Conservation (phyloP, 2,888 invertebrate species). For the Agrochola circellaris region DNA sequence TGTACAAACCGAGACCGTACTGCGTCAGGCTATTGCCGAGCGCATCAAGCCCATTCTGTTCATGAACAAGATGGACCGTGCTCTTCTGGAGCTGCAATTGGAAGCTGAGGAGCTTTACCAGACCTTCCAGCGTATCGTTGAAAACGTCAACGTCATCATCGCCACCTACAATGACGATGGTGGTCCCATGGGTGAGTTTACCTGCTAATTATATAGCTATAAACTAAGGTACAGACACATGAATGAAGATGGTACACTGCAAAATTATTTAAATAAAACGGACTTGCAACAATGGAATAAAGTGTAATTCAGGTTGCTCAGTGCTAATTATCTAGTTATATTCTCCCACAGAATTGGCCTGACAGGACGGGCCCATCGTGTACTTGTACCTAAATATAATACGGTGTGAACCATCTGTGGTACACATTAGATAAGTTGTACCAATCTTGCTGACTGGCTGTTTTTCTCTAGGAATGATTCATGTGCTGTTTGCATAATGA, state of each 20-base stretch:
- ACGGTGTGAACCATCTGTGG: too few relatives aligned
- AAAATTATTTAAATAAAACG: too few relatives aligned
- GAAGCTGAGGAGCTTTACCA: slow-evolving; percentile 99
- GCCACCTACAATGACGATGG: slow-evolving; percentile 99
- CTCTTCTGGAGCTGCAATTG: slow-evolving; percentile 98
- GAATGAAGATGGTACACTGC: too few relatives aligned
- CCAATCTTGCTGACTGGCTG: slow-evolving; percentile 39
- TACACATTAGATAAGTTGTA: neutral
- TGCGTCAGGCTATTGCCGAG: slow-evolving; percentile 99
- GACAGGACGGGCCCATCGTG: too few relatives aligned
- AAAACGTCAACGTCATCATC: slow-evolving; percentile 99
- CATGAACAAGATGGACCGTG: slow-evolving; percentile 99
- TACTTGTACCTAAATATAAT: too few relatives aligned
- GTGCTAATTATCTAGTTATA: too few relatives aligned
- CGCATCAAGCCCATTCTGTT: slow-evolving; percentile 99
- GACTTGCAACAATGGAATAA: too few relatives aligned
- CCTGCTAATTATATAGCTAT: neutral
- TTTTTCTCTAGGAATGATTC: neutral
- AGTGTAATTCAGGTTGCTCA: too few relatives aligned
- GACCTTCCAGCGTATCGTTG: slow-evolving; percentile 99
- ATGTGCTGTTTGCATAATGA: neutral
- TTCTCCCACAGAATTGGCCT: too few relatives aligned
- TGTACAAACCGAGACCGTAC: slow-evolving; percentile 99
- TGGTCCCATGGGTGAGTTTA: slow-evolving; percentile 97
- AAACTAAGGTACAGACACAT: too few relatives aligned